Percentiles rank a stretch among this genome's conserved stretches.
Conservation (phyloP, 2,797 vertebrate genomes). For the Pelodytes ibericus region DNA sequence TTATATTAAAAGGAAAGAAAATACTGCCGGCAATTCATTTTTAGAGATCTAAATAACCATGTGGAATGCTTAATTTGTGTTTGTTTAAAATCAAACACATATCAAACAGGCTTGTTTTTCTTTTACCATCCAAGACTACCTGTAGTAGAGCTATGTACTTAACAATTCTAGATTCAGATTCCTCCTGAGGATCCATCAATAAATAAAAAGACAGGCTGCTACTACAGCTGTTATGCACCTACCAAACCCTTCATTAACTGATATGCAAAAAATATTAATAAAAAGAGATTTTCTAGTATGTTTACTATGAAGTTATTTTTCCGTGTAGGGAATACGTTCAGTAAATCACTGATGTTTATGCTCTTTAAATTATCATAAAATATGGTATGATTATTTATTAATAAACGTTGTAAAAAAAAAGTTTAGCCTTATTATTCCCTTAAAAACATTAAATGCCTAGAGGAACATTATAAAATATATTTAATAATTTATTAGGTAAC, state of each 20-base stretch:
- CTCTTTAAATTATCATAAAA: not conserved
- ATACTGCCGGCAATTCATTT: not conserved
- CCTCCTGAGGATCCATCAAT: slow-evolving; percentile 72
- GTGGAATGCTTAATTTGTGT: slow-evolving; percentile 31
- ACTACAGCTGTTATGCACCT: slow-evolving; percentile 67
- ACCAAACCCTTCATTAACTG: slow-evolving; percentile 63
- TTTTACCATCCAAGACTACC: slow-evolving; percentile 35
- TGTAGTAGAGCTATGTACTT: slow-evolving; percentile 55
- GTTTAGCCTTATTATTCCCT: slow-evolving; percentile 14
- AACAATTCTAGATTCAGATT: slow-evolving; percentile 63
- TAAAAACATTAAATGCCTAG: not conserved
- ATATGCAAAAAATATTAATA: slow-evolving; percentile 39
- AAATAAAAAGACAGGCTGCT: slow-evolving; percentile 71
- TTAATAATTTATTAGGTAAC: slow-evolving; percentile 19
- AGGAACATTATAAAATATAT: slow-evolving; percentile 13
- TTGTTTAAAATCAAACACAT: slow-evolving; percentile 20
- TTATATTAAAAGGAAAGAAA: no score
- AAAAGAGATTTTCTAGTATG: slow-evolving; percentile 41
- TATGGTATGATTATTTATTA: slow-evolving; percentile 12
- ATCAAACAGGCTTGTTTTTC: slow-evolving; percentile 56
- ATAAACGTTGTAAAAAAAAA: not conserved
- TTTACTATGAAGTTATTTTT: not conserved
- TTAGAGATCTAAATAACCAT: not conserved
- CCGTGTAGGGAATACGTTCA: not conserved
- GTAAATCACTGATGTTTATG: not conserved